These are phyloP conservation scores for Magallana gigas DNA, from an alignment of 1,140 invertebrate species.

Conservation along the genomic window DNA sequence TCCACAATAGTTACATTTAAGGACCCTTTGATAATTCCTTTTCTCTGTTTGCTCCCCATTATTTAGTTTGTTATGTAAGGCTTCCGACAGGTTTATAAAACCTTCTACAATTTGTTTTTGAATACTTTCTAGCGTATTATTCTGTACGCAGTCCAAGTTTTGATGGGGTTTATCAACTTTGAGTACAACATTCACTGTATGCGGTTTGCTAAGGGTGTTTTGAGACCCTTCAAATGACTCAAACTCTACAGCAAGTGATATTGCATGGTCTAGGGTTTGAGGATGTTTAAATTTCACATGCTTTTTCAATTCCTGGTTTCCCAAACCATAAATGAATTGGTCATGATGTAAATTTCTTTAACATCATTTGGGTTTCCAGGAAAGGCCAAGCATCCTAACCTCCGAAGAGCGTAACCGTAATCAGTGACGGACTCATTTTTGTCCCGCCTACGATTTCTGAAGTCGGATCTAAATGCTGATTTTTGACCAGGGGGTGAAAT, in stretches of 20 bases:
- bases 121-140: not conserved
- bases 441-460: conserved; percentile 39
- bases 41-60: too few species aligned
- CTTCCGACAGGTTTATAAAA: not conserved
- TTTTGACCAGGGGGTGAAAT: conserved; percentile 51
- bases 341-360: conserved; percentile 47
- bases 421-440: not conserved
- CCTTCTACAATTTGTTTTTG: not conserved
- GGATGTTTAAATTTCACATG: conserved; percentile 45
- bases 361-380: conserved; percentile 1
- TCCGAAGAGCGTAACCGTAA: conserved; percentile 45
- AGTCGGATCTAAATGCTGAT: conserved; percentile 51
- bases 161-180: not conserved
- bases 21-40: too few species aligned
- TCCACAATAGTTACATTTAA: too few species aligned
- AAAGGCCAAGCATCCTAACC: conserved; percentile 37
- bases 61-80: not conserved
- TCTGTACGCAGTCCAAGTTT: not conserved
- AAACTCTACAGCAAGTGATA: conserved; percentile 49
- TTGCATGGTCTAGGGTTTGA: conserved; percentile 39
- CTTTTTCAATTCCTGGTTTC: conserved; percentile 41
- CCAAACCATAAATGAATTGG: conserved; percentile 44
- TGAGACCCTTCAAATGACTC: conserved; percentile 42
- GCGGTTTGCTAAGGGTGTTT: not conserved
- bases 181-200: not conserved